These are phyloP conservation scores for Darevskia nairensis DNA, from an alignment of 2,797 vertebrate species.

Conservation along the genomic window DNA sequence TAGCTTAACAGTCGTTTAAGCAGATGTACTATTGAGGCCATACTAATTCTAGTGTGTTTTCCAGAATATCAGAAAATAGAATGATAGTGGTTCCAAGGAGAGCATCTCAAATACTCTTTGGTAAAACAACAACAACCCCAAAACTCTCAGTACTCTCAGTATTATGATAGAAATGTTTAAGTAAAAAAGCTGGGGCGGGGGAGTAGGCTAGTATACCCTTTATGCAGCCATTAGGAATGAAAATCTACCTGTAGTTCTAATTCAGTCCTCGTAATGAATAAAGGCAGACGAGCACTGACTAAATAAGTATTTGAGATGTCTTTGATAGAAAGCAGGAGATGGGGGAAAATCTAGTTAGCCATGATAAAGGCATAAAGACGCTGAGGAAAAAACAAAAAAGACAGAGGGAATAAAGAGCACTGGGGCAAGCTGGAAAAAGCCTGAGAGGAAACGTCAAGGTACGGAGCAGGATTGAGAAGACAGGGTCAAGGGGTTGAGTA, in stretches of 20 bases:
- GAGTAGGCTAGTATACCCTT: slow-evolving; percentile 29
- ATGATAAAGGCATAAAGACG: slow-evolving; percentile 44
- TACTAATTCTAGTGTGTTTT: too few relatives aligned
- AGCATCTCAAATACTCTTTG: background rate
- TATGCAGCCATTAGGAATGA: background rate
- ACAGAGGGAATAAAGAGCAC: background rate
- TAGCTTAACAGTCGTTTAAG: too few relatives aligned
- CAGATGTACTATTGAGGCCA: too few relatives aligned
- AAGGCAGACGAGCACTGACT: background rate
- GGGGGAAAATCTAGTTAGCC: slow-evolving; percentile 55
- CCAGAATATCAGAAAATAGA: too few relatives aligned
- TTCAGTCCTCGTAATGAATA: slow-evolving; percentile 1
- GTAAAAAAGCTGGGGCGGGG: background rate
- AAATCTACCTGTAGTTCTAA: background rate
- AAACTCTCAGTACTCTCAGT: background rate
- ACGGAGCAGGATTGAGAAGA: slow-evolving; percentile 38
- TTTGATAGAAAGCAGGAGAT: slow-evolving; percentile 46
- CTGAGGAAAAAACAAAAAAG: slow-evolving; percentile 57
- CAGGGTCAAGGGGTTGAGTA: slow-evolving; percentile 12
- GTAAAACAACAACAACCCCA: background rate
- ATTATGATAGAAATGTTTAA: background rate
- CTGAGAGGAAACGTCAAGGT: slow-evolving; percentile 59
- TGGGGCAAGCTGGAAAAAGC: slow-evolving; percentile 40
- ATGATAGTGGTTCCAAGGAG: background rate
- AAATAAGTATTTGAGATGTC: slow-evolving; percentile 53